Evolutionary conservation across 1,140 invertebrate species (phyloP).

Genomic region (Hycleus phaleratus): DNA sequence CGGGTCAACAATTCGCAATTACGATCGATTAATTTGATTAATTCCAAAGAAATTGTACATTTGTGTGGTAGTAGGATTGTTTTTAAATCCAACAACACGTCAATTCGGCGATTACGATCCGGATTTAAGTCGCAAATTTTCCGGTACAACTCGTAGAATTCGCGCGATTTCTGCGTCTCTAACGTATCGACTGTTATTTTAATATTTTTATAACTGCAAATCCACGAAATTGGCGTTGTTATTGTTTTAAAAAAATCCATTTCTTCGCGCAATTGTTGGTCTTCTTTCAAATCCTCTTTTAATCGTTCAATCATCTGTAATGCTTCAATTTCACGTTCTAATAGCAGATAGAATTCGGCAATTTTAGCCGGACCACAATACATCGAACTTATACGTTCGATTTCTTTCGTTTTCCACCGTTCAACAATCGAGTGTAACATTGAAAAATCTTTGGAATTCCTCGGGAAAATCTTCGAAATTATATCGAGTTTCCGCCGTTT

Average conservation of each 20-base stretch:
- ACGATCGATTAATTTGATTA: conserved; percentile 51
- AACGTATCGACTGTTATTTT: conserved; percentile 55
- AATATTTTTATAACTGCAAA: conserved; percentile 47
- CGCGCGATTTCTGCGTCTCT: conserved; percentile 55
- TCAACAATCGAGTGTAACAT: conserved; percentile 56
- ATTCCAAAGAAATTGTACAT: conserved; percentile 47
- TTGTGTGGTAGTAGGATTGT: conserved; percentile 46
- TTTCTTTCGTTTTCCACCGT: conserved; percentile 54
- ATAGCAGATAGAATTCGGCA: conserved; percentile 51
- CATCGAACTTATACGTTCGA: conserved; percentile 47
- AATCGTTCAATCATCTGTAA: conserved; percentile 53
- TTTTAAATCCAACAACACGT: conserved; percentile 50
- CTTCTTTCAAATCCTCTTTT: conserved; percentile 47
- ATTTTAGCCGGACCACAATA: conserved; percentile 51
- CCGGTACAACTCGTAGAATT: conserved; percentile 52
- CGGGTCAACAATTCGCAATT: conserved; percentile 50
- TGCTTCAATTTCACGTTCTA: conserved; percentile 57
- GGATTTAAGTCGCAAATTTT: conserved; percentile 44
- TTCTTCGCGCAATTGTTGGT: conserved; percentile 46
- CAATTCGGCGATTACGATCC: conserved; percentile 46
- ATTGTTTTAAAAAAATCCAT: conserved; percentile 52
- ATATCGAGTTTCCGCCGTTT: conserved; percentile 47
- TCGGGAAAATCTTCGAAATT: conserved; percentile 50
- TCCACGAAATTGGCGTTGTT: conserved; percentile 55
- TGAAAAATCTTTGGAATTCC: conserved; percentile 53